A percentile compares a stretch with the other conserved stretches of the same genome.
phyloP scores from a whole-genome alignment of 2,797 vertebrate genomes.

The Varecia variegata region DNA sequence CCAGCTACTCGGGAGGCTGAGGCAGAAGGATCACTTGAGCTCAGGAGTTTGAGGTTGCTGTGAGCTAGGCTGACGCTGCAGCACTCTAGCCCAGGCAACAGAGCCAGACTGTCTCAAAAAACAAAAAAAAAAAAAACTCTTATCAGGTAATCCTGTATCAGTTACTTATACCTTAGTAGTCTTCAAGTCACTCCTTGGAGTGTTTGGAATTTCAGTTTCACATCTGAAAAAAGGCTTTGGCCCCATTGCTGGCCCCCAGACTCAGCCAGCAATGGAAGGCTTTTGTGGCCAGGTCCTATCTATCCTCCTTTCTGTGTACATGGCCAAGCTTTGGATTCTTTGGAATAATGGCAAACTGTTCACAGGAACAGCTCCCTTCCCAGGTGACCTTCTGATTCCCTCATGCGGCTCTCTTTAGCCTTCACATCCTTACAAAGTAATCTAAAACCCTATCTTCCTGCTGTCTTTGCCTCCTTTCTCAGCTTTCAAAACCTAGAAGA shows the following conservation, averaged over 20 bases:
- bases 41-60: no score
- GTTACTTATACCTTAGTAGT: neutral
- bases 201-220: slow-evolving; percentile 22
- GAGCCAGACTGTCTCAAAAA: no score
- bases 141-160: neutral
- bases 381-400: neutral
- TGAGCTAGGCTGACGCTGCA: no score
- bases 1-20: no score
- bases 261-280: neutral
- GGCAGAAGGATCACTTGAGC: no score
- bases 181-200: neutral
- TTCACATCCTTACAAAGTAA: slow-evolving; percentile 19
- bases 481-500: neutral
- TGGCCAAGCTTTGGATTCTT: neutral
- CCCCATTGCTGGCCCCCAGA: neutral
- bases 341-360: slow-evolving; percentile 5
- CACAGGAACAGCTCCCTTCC: neutral
- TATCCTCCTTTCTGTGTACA: neutral
- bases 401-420: neutral
- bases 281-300: neutral
- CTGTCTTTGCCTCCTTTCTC: slow-evolving; percentile 13
- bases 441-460: neutral
- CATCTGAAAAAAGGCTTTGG: neutral
- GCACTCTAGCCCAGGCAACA: no score
- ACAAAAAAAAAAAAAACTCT: no score